A percentile compares a stretch with the other conserved stretches of the same genome.
Evolutionary conservation across 2,113 vertebrate species (phyloP).

Genomic region (Eulemur rufifrons): DNA sequence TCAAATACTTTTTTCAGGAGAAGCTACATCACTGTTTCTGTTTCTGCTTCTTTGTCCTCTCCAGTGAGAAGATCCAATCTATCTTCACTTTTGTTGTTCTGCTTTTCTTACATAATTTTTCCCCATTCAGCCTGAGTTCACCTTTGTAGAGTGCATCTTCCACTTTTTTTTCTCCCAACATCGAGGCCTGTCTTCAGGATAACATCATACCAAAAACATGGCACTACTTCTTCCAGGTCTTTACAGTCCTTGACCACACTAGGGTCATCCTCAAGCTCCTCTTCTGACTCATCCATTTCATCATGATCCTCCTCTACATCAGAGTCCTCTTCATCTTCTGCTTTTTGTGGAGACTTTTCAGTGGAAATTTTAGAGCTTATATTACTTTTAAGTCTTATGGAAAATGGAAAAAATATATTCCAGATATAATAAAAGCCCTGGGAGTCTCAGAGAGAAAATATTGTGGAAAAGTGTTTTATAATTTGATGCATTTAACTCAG

Average conservation of each 20-base stretch:
- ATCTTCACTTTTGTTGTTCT: conserved; percentile 92
- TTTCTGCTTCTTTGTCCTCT: conserved; percentile 89
- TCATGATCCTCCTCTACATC: conserved; percentile 75
- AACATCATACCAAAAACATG: conserved; percentile 92
- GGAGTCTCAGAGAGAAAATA: conserved; percentile 71
- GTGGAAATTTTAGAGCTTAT: conserved; percentile 86
- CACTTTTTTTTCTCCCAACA: conserved; percentile 93
- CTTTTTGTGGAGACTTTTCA: conserved; percentile 74
- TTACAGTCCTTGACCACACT: conserved; percentile 90
- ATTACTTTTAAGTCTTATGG: conserved; percentile 90
- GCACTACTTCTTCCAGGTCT: conserved; percentile 92
- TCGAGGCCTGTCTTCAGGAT: conserved; percentile 94
- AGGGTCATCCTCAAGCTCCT: conserved; percentile 85
- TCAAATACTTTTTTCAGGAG: conserved; percentile 86
- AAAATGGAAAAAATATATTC: conserved; percentile 76
- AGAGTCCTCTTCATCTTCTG: conserved; percentile 84
- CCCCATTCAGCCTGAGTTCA: conserved; percentile 95
- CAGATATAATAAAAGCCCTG: conserved; percentile 73
- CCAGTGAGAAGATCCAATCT: conserved; percentile 91
- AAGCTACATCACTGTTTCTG: conserved; percentile 91
- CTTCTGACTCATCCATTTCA: conserved; percentile 86
- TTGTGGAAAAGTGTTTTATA: conserved; percentile 68
- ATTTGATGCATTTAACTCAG: conserved; percentile 66
- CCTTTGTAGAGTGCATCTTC: conserved; percentile 96
- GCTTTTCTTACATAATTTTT: conserved; percentile 96